Evolutionary conservation across 2,888 invertebrate species (phyloP), one percentile per base, ranked within the genome.

Genomic region (Bombyx huttoni): DNA sequence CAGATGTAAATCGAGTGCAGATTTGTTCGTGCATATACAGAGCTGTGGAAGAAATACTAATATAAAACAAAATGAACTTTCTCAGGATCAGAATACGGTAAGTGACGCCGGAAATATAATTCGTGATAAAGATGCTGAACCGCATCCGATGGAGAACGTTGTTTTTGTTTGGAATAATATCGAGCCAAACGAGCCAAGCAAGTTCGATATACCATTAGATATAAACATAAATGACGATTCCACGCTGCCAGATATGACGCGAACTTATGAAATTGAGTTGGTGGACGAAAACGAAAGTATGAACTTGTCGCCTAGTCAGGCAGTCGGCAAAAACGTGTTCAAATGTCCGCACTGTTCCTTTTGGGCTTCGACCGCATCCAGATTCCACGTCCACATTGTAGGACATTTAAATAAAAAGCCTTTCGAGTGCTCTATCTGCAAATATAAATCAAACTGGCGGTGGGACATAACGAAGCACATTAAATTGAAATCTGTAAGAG

Each of bases 381-480:
- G 97, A 56, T 97, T 97, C 78, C 97, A 97, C 78, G 96, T 97
- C 6, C 97, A 97, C 78, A 96, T 97, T 62, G 96, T 97, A 10
- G 96, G 96, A 1, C 97, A 97, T 80, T 89, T 96, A 60, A 97
- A 97, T 78, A 94, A 95, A 73, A 96, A 97, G 73, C 98, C 98
- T 0, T 98, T 97, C 78, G 96, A 97, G 81, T 98, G 98, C 83
- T 97, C 98, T 0, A 89, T 96, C 13, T 98, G 98, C 84, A 94
- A 95, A 52, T 96, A 97, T 73, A 93, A 96, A 64, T 97, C 97
- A 34, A 98, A 98, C 75, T 98, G 98, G 97, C 92, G 97, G 59
- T 98, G 97, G 96, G 98, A 98, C 83, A 96, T 98, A 56, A 96
- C 96, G 34, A 96, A 98, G 78, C 98, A 98, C 78, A 97, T 98